Evolutionary conservation across 2,113 vertebrate species (phyloP).

Genomic region (Dolichotis patagonum): DNA sequence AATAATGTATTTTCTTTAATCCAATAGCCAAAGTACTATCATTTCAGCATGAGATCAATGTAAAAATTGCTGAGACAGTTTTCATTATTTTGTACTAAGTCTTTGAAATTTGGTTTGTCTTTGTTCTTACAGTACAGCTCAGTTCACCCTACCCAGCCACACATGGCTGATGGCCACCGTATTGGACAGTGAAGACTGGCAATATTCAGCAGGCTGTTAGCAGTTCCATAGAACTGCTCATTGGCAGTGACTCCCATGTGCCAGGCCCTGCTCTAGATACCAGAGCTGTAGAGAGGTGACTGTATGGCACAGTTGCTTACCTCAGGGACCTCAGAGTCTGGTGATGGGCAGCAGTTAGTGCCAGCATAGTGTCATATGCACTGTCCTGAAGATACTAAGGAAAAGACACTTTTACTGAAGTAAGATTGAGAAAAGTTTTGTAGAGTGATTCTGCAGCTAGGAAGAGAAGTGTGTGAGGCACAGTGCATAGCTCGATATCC

Average conservation of each 20-base stretch:
- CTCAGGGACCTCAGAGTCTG: background rate
- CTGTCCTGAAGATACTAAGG: background rate
- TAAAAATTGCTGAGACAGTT: constrained; percentile 7
- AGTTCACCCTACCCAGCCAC: background rate
- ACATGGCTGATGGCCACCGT: background rate
- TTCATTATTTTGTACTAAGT: background rate
- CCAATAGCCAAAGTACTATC: background rate
- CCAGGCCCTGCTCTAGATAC: background rate
- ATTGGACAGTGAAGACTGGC: background rate
- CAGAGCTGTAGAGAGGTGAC: background rate
- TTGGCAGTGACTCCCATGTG: background rate
- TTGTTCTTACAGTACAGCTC: background rate
- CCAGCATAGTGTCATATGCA: background rate
- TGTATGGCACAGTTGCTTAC: background rate
- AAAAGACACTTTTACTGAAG: constrained; percentile 33
- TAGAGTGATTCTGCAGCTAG: background rate
- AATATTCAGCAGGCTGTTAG: background rate
- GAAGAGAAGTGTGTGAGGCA: background rate
- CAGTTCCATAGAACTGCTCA: background rate
- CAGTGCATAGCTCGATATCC: background rate
- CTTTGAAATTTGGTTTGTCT: constrained; percentile 10
- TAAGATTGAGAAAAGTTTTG: constrained; percentile 4
- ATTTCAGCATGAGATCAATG: constrained; percentile 18
- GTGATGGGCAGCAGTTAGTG: background rate
- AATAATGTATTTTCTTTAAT: constrained; percentile 43